Conservation (phyloP, 23 tunicate genomes). For the Ciona savignyi region DNA sequence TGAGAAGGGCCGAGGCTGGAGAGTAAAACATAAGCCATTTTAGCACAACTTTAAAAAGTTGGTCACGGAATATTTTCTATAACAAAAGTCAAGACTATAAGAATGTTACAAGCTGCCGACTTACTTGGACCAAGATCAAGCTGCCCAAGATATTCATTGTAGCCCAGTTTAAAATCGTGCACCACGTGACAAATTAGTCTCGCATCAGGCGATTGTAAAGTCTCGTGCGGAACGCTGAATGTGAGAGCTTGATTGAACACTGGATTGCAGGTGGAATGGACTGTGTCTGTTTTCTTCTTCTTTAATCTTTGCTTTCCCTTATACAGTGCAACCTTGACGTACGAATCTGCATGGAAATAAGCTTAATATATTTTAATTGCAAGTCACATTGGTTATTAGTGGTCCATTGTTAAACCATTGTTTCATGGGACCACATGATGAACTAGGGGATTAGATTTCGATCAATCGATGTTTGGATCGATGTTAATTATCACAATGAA, state of each 20-base stretch:
- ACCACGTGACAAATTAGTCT: slow-evolving; percentile 29
- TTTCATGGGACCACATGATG: no score
- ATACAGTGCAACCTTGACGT: slow-evolving; percentile 30
- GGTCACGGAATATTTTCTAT: no score
- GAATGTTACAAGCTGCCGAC: no score
- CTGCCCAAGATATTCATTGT: slow-evolving; percentile 28
- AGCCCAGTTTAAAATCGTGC: slow-evolving; percentile 35
- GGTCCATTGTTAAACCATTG: no score
- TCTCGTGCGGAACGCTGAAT: slow-evolving; percentile 24
- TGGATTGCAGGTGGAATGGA: slow-evolving; percentile 21
- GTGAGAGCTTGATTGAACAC: slow-evolving; percentile 53
- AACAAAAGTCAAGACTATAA: no score
- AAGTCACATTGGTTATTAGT: background rate
- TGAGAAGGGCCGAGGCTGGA: no score
- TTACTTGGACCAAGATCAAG: slow-evolving; percentile 42
- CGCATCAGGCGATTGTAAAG: slow-evolving; percentile 18
- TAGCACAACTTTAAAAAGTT: no score
- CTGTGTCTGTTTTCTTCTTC: slow-evolving; percentile 41
- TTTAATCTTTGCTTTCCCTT: slow-evolving; percentile 32
- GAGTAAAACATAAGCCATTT: no score
- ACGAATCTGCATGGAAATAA: slow-evolving; percentile 19
- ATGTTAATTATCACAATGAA: no score
- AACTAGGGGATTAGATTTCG: no score
- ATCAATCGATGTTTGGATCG: no score
- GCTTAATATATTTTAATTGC: no score